Conservation (phyloP, 2,797 vertebrate species). For the Phyllotis vaccarum region DNA sequence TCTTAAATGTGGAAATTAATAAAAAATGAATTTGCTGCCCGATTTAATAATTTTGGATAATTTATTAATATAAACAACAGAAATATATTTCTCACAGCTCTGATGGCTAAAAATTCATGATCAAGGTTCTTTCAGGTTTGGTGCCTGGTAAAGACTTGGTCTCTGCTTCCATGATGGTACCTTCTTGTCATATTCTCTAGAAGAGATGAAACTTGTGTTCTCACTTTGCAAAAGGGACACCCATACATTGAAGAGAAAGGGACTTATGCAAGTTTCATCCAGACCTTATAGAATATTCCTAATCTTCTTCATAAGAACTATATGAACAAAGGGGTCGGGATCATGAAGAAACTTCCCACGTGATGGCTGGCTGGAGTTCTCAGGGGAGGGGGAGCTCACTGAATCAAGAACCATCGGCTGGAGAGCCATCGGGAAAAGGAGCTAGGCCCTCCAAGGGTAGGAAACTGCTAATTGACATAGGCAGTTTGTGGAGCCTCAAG, state of each 20-base stretch:
- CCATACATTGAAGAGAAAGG: neutral
- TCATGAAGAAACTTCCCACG: too few relatives aligned
- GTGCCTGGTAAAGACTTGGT: neutral
- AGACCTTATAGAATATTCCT: neutral
- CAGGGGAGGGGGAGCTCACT: too few relatives aligned
- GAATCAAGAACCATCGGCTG: too few relatives aligned
- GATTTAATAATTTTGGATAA: slow-evolving; percentile 22
- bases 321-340: too few relatives aligned
- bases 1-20: neutral
- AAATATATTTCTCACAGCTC: neutral
- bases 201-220: neutral
- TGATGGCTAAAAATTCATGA: neutral
- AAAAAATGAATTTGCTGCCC: neutral
- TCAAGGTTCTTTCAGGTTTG: neutral
- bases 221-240: neutral
- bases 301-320: neutral
- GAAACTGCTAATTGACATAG: too few relatives aligned
- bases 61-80: neutral
- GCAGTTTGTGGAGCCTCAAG: too few relatives aligned
- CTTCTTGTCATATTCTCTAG: neutral
- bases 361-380: too few relatives aligned
- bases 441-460: too few relatives aligned
- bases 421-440: too few relatives aligned
- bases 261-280: neutral
- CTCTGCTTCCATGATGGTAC: neutral